Evolutionary conservation across 2,888 invertebrate genomes (phyloP), one percentile per base, ranked within the genome.

Genomic region (Ethmia dodecea): DNA sequence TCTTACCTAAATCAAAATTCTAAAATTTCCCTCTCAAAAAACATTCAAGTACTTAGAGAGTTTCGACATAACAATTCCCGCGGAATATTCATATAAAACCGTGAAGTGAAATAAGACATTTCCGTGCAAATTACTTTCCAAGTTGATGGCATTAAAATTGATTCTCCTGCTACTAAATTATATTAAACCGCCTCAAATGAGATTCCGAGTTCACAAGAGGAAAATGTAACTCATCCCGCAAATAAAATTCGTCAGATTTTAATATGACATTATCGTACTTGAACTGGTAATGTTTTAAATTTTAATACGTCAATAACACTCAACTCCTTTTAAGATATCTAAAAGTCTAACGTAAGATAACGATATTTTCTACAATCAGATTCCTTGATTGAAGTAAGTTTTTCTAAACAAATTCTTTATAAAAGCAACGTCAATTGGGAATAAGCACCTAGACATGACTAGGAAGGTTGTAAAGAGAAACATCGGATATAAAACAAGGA

Each of bases 131-230:
- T 48, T 43, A 45, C 41, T 40, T 39, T 38, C 35, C 37, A 31
- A 37, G 42, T 41, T 43, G 46, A 49, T 42, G 31, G 45, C 39
- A 42, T 22, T n/a, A 42, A 53, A 55, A 50, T 46, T 46, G 53
- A 50, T 54, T 49, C 45, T 42, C 52, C 45, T 49, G 47, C 53
- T 49, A 54, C 42, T 40, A 45, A 51, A 49, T 50, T 47, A 44
- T 49, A 51, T 54, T 48, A 47, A 43, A 39, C 43, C 34, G 37
- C 33, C 35, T 30, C 15, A 29, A 39, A 44, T 40, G 35, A 44
- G 43, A 41, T 51, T 47, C 43, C 22, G 37, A 35, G 38, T 35
- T 43, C 45, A 33, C 18, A 22, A 22, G 22, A 13, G 40, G 41
- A 43, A 44, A 41, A 47, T 25, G 24, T 50, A 20, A 49, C 45